Percentiles rank a stretch among this genome's conserved stretches.
Conservation (phyloP, 2,888 invertebrate species). For the Lissonota sp. region DNA sequence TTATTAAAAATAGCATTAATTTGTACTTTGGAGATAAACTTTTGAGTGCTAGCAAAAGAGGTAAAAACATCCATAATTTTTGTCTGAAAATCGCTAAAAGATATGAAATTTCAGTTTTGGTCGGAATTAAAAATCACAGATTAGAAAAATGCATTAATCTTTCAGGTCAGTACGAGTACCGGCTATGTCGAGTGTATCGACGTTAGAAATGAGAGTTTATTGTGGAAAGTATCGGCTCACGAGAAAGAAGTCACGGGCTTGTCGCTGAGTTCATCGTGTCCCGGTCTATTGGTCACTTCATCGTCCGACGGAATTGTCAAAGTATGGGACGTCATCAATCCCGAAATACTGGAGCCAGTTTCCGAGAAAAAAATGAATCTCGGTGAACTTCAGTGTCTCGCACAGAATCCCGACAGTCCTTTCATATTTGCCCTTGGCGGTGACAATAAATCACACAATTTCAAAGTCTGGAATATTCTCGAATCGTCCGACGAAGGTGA, state of each 20-base stretch:
- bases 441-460: constrained; percentile 91
- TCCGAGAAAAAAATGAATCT: constrained; percentile 83
- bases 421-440: constrained; percentile 93
- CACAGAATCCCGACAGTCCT: constrained; percentile 92
- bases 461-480: constrained; percentile 88
- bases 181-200: constrained; percentile 86
- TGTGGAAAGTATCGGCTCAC: constrained; percentile 91
- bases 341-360: constrained; percentile 72
- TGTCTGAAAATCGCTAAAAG: too few relatives aligned
- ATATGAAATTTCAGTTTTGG: neutral
- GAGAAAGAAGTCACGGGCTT: constrained; percentile 93
- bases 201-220: constrained; percentile 85
- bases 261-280: constrained; percentile 89
- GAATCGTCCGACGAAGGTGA: constrained; percentile 86
- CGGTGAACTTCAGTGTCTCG: constrained; percentile 90
- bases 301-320: constrained; percentile 93
- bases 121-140: neutral
- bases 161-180: constrained; percentile 85
- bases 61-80: too few relatives aligned
- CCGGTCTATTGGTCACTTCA: constrained; percentile 91
- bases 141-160: constrained; percentile 24
- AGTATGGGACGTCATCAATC: constrained; percentile 90
- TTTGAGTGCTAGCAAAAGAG: too few relatives aligned
- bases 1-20: too few relatives aligned
- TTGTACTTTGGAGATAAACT: too few relatives aligned